Percentiles rank a stretch among this genome's conserved stretches.
Evolutionary conservation across 1,140 invertebrate genomes (phyloP).

Genomic region (Heliconius hewitsoni): DNA sequence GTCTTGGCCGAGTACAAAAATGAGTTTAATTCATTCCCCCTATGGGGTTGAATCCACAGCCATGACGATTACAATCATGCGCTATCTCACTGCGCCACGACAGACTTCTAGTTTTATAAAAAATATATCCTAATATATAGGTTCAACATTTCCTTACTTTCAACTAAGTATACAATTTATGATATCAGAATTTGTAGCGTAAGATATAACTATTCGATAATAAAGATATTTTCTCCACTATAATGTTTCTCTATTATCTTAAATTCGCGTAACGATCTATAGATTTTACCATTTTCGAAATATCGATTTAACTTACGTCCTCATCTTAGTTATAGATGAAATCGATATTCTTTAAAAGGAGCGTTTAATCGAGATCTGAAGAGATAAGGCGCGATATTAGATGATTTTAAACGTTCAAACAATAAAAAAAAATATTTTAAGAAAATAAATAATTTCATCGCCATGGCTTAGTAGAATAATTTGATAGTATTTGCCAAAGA

Average conservation of each 20-base stretch:
- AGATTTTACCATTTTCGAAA: slow-evolving; percentile 25
- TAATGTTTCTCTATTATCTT: slow-evolving; percentile 22
- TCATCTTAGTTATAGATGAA: slow-evolving; percentile 25
- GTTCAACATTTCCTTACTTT: too few relatives aligned
- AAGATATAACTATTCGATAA: slow-evolving; percentile 13
- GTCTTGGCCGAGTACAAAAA: too few relatives aligned
- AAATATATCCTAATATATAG: too few relatives aligned
- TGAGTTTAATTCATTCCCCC: too few relatives aligned
- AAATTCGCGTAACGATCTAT: slow-evolving; percentile 37
- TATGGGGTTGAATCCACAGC: too few relatives aligned
- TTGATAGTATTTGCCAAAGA: too few relatives aligned
- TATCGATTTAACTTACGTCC: slow-evolving; percentile 25
- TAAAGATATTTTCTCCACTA: slow-evolving; percentile 12
- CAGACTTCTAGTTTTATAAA: too few relatives aligned
- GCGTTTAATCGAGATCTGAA: slow-evolving; percentile 30
- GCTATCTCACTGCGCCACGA: too few relatives aligned
- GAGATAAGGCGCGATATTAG: not conserved
- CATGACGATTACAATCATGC: too few relatives aligned
- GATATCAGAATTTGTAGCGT: slow-evolving; percentile 5
- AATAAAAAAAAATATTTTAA: too few relatives aligned
- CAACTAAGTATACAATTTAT: not conserved
- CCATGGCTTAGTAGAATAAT: too few relatives aligned
- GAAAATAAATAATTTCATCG: too few relatives aligned
- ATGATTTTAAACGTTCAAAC: not conserved
- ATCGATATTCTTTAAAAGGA: slow-evolving; percentile 34